phyloP scores from a whole-genome alignment of 2,113 vertebrate genomes.

The Stercorarius parasiticus region DNA sequence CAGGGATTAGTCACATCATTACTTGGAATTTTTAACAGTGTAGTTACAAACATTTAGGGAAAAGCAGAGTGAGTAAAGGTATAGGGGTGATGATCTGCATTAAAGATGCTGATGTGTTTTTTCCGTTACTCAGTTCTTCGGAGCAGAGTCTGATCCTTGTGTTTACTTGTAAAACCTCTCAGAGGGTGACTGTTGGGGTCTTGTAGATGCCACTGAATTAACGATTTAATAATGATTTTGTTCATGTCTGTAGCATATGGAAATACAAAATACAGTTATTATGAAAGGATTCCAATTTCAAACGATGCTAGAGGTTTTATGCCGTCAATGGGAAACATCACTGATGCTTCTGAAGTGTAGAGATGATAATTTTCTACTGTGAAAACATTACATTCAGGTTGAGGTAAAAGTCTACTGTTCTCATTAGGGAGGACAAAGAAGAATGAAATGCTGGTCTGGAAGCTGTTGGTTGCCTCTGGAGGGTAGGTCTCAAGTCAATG shows the following conservation, averaged over 20 bases:
- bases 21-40: not conserved
- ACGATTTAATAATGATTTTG: not conserved
- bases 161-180: not conserved
- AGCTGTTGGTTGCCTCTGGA: not conserved
- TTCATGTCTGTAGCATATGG: not conserved
- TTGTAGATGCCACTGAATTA: not conserved
- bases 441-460: not conserved
- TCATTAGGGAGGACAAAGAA: conserved; percentile 9
- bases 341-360: not conserved
- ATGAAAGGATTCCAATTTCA: not conserved
- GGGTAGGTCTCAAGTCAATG: not conserved
- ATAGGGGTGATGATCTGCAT: not conserved
- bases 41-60: not conserved
- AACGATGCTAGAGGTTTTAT: not conserved
- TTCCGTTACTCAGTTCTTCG: not conserved
- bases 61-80: not conserved
- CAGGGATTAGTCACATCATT: conserved; percentile 15
- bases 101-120: not conserved
- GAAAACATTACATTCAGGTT: not conserved
- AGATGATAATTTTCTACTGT: not conserved
- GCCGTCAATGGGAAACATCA: not conserved
- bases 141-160: not conserved
- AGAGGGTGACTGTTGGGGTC: not conserved
- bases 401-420: not conserved
- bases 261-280: not conserved